Conservation (phyloP, 2,113 vertebrate species). For the Apteryx owenii region DNA sequence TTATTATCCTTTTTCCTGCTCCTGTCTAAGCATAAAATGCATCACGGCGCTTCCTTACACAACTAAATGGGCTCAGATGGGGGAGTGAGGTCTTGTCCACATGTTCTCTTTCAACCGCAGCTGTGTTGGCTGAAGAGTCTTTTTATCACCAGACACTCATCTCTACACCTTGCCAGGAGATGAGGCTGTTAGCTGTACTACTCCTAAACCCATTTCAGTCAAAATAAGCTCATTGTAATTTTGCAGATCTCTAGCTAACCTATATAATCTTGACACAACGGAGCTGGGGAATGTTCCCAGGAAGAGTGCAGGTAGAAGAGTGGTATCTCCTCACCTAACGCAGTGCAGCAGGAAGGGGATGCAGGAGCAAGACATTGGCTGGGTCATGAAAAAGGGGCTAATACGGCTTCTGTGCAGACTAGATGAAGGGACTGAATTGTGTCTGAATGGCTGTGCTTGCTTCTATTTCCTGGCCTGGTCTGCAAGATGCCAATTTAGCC, state of each 20-base stretch:
- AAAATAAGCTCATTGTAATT: not conserved
- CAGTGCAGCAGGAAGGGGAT: not conserved
- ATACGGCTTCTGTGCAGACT: not conserved
- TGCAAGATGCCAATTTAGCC: slow-evolving; percentile 33
- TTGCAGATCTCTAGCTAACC: not conserved
- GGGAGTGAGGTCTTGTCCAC: not conserved
- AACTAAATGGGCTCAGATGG: not conserved
- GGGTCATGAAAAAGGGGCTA: rapidly evolving
- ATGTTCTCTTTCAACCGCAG: slow-evolving; percentile 7
- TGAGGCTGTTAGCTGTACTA: not conserved
- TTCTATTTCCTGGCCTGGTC: not conserved
- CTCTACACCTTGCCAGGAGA: not conserved
- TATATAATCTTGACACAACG: not conserved
- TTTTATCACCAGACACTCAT: not conserved
- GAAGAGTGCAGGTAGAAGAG: not conserved
- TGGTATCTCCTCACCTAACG: not conserved
- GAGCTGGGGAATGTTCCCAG: not conserved
- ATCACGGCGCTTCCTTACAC: not conserved
- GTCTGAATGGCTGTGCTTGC: not conserved
- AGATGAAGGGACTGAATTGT: not conserved
- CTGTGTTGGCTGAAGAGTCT: not conserved
- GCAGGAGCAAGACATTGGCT: not conserved
- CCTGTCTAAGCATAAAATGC: not conserved
- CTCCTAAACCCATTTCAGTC: not conserved
- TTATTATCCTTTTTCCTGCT: not conserved